A percentile compares a stretch with the other conserved stretches of the same genome.
Conservation (phyloP, 1,140 invertebrate species). For the Macrotrachela quadricornifera region DNA sequence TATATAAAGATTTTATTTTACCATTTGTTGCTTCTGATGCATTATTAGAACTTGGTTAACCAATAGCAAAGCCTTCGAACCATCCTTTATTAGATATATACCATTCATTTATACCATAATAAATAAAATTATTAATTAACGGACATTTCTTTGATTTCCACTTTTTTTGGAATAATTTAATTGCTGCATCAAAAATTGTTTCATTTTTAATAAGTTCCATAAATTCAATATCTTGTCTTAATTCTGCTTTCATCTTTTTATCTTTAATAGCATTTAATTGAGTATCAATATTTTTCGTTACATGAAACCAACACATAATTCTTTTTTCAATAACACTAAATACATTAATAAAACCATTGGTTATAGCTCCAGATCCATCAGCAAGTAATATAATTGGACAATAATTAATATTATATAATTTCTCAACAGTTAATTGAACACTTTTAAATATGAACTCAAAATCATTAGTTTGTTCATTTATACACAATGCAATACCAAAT, state of each 20-base stretch:
- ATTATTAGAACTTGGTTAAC: background rate
- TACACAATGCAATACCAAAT: background rate
- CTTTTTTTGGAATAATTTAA: background rate
- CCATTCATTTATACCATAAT: too few relatives aligned
- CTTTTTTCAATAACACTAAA: background rate
- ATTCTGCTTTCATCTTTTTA: background rate
- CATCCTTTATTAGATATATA: background rate
- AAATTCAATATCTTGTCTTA: background rate
- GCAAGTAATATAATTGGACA: background rate
- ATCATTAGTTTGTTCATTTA: background rate
- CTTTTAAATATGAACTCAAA: constrained; percentile 1
- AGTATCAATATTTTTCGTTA: too few relatives aligned
- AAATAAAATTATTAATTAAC: background rate
- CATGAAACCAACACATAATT: constrained; percentile 3
- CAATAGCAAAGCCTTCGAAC: background rate
- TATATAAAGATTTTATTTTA: background rate
- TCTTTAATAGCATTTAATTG: too few relatives aligned
- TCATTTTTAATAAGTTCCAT: background rate
- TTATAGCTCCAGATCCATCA: background rate
- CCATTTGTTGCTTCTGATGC: background rate
- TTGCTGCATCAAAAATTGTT: background rate
- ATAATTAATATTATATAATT: background rate
- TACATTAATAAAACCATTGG: background rate
- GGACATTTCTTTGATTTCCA: background rate
- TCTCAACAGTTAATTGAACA: background rate